These are phyloP conservation scores for Synergus itoensis DNA, from an alignment of 2,888 invertebrate species.

Conservation along the genomic window DNA sequence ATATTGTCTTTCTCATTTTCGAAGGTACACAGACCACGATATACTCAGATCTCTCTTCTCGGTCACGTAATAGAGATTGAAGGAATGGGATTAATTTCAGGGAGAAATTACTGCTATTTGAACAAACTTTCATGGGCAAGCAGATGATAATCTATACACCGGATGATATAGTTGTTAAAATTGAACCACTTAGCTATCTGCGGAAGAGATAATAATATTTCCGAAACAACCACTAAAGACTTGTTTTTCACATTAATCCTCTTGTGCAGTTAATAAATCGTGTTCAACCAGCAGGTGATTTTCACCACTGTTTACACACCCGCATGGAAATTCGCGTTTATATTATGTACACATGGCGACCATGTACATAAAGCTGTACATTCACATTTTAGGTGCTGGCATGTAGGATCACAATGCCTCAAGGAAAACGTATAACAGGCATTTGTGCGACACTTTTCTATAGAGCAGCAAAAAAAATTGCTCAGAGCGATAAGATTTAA, in stretches of 20 bases:
- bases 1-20: slow-evolving; percentile 39
- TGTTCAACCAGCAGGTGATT: not conserved
- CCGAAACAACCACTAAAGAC: not conserved
- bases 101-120: not conserved
- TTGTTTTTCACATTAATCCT: not conserved
- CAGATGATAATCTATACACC: not conserved
- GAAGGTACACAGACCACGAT: slow-evolving; percentile 1
- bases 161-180: not conserved
- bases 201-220: not conserved
- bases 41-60: not conserved
- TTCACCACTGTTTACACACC: not conserved
- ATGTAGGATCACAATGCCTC: not conserved
- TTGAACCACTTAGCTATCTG: not conserved
- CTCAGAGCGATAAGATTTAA: not conserved
- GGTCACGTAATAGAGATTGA: not conserved
- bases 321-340: not conserved
- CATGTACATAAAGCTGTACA: too few relatives aligned
- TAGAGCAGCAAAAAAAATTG: not conserved
- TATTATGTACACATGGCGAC: not conserved
- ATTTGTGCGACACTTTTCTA: not conserved
- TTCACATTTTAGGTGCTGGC: too few relatives aligned
- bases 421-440: not conserved
- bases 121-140: not conserved
- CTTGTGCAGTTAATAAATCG: not conserved
- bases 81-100: slow-evolving; percentile 13